These are phyloP conservation scores for Datnioides undecimradiatus DNA, from an alignment of 2,113 vertebrate species.

Conservation along the genomic window DNA sequence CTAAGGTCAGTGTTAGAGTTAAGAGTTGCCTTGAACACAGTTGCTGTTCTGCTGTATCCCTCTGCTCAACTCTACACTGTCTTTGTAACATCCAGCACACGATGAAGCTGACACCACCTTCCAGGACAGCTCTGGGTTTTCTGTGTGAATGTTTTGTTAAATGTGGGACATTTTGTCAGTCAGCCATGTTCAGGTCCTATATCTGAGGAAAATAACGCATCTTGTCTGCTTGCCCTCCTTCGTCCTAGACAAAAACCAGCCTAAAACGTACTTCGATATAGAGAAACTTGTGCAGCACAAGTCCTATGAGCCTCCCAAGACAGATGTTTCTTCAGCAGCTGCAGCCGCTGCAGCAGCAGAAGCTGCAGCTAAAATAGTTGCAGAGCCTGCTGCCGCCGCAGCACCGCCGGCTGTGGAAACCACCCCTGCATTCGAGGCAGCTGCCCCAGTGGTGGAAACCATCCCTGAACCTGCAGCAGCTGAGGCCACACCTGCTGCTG, in stretches of 20 bases:
- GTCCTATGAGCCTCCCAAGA: constrained; percentile 61
- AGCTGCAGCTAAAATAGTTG: constrained; percentile 8
- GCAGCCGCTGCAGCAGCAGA: constrained; percentile 12
- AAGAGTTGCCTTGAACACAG: neutral
- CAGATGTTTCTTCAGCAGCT: constrained; percentile 34
- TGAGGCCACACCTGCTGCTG: neutral
- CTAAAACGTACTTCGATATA: constrained; percentile 81
- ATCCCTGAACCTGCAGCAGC: neutral
- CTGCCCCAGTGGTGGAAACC: too few relatives aligned
- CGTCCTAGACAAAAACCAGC: constrained; percentile 70
- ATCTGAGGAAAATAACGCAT: constrained; percentile 57
- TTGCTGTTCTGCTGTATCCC: neutral
- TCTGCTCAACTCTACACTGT: too few relatives aligned
- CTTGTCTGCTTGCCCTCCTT: constrained; percentile 66
- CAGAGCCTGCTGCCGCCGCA: constrained; percentile 3
- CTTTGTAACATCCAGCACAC: too few relatives aligned
- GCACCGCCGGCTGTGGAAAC: constrained; percentile 15
- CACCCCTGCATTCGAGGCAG: neutral
- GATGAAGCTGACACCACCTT: neutral
- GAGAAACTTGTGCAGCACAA: constrained; percentile 82
- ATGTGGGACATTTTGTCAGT: neutral
- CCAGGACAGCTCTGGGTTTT: neutral
- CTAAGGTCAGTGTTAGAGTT: neutral
- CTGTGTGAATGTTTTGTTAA: neutral
- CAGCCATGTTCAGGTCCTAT: too few relatives aligned